A percentile compares a stretch with the other conserved stretches of the same genome.
Conservation (phyloP, 2,888 invertebrate species). For the Seira musarum region DNA sequence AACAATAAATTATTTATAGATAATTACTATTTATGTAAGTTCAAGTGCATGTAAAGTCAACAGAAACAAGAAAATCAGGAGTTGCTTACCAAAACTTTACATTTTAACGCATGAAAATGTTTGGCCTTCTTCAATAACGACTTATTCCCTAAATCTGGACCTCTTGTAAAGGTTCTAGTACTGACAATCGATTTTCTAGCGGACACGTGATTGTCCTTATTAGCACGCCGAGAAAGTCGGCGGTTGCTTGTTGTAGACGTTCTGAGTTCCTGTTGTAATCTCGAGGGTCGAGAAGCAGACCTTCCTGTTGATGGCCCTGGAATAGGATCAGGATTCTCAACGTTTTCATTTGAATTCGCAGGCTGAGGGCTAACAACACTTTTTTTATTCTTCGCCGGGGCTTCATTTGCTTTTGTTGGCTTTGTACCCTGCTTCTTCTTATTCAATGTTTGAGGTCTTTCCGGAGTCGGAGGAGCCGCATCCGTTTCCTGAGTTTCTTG, state of each 20-base stretch:
- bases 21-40: background rate
- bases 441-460: background rate
- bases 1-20: no score
- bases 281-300: no score
- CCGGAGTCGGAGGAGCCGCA: background rate
- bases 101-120: background rate
- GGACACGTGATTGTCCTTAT: no score
- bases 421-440: background rate
- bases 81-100: constrained; percentile 15
- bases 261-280: constrained; percentile 11
- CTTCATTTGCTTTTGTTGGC: background rate
- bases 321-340: background rate
- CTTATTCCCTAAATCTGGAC: no score
- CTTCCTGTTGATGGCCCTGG: no score
- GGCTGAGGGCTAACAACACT: no score
- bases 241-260: background rate
- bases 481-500: background rate
- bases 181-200: no score
- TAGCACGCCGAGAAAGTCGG: no score
- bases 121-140: background rate
- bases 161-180: no score
- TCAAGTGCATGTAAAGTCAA: background rate
- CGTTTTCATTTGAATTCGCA: background rate
- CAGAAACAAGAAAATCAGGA: background rate
- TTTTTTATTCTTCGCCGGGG: background rate